These are phyloP conservation scores for Drosophila birchii DNA, from an alignment of 2,888 invertebrate species.

Conservation along the genomic window DNA sequence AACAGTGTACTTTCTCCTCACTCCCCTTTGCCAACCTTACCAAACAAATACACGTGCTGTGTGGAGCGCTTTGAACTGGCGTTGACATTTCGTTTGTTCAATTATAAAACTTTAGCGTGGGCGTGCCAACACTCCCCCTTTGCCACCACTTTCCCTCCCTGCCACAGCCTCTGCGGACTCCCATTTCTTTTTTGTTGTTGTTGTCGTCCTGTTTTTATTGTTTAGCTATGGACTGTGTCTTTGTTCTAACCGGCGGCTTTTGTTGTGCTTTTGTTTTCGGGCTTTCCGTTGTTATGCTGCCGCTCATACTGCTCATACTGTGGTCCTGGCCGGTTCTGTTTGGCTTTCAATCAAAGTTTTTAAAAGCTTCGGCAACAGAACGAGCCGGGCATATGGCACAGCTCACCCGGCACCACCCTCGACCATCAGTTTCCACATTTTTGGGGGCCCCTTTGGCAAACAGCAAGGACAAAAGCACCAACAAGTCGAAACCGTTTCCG, in stretches of 20 bases:
- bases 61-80: slow-evolving; percentile 67
- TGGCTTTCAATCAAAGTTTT: slow-evolving; percentile 78
- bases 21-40: slow-evolving; percentile 1
- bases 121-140: slow-evolving; percentile 25
- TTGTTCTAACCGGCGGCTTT: slow-evolving; percentile 68
- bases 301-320: slow-evolving; percentile 56
- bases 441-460: slow-evolving; percentile 45
- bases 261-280: slow-evolving; percentile 62
- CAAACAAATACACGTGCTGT: slow-evolving; percentile 33
- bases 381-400: slow-evolving; percentile 65
- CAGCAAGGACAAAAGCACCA: slow-evolving; percentile 33
- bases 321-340: slow-evolving; percentile 54
- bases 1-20: slow-evolving; percentile 2
- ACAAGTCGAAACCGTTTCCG: slow-evolving; percentile 67
- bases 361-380: slow-evolving; percentile 74
- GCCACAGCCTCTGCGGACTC: slow-evolving; percentile 8
- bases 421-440: slow-evolving; percentile 33
- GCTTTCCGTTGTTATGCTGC: slow-evolving; percentile 41
- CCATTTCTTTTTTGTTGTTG: not conserved
- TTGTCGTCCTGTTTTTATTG: slow-evolving; percentile 10
- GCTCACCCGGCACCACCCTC: slow-evolving; percentile 29
- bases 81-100: slow-evolving; percentile 79
- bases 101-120: slow-evolving; percentile 75
- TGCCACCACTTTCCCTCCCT: not conserved
- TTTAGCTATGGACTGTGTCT: slow-evolving; percentile 32